A percentile compares a stretch with the other conserved stretches of the same genome.
These are phyloP conservation scores for Archegozetes longisetosus DNA, from an alignment of 1,140 invertebrate species.

Conservation along the genomic window DNA sequence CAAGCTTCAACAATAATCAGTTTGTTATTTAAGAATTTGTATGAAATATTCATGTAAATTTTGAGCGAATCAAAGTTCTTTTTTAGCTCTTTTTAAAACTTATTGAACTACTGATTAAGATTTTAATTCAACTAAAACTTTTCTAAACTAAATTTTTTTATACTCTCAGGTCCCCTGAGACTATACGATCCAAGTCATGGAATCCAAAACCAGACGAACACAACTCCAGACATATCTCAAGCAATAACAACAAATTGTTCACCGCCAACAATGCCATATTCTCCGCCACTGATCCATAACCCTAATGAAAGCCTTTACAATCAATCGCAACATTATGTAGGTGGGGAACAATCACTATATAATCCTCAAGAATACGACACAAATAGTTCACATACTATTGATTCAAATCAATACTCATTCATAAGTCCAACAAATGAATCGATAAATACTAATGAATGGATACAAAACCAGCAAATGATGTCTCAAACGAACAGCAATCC, in stretches of 20 bases:
- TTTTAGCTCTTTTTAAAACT: too few relatives aligned
- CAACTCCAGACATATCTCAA: not conserved
- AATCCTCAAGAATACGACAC: not conserved
- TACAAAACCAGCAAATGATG: not conserved
- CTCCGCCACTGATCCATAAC: not conserved
- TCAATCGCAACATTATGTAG: not conserved
- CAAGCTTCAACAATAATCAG: not conserved
- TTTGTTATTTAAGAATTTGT: not conserved
- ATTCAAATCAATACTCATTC: too few relatives aligned
- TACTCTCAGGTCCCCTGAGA: not conserved
- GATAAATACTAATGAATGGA: too few relatives aligned
- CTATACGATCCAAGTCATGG: not conserved
- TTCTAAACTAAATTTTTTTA: not conserved
- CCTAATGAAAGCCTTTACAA: not conserved
- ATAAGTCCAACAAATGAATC: too few relatives aligned
- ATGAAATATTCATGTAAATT: not conserved
- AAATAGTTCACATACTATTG: too few relatives aligned
- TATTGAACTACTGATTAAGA: too few relatives aligned
- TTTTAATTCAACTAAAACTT: not conserved
- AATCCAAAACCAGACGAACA: not conserved
- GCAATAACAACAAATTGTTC: not conserved
- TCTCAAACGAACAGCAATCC: not conserved
- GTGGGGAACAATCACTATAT: not conserved
- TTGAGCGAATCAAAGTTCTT: too few relatives aligned
- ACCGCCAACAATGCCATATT: not conserved